These are phyloP conservation scores for Caenorhabditis becei DNA, from an alignment of 2,888 invertebrate species.

Conservation along the genomic window DNA sequence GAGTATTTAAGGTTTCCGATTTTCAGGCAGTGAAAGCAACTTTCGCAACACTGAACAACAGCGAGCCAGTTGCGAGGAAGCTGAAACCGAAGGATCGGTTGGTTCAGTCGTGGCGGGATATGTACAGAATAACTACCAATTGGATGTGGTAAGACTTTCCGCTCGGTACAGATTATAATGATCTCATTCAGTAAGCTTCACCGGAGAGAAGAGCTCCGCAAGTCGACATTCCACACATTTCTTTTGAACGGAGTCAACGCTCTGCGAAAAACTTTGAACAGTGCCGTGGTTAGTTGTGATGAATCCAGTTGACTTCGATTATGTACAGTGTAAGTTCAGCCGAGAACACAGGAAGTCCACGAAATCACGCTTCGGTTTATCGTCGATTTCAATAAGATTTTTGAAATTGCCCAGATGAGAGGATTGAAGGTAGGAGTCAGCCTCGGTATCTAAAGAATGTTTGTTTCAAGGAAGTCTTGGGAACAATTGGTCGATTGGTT, in stretches of 20 bases:
- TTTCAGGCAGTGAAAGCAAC: conserved; percentile 24
- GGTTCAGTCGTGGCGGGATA: conserved; percentile 10
- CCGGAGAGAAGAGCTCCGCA: background rate
- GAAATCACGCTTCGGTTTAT: conserved; percentile 21
- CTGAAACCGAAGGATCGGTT: background rate
- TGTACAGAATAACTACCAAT: background rate
- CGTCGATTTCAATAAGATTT: conserved; percentile 27
- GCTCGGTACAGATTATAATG: no score
- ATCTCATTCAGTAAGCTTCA: background rate
- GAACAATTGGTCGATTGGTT: conserved; percentile 3
- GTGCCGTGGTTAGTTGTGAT: conserved; percentile 14
- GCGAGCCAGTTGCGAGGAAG: conserved; percentile 3
- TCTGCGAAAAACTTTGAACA: conserved; percentile 20
- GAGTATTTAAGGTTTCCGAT: no score
- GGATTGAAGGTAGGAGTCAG: conserved; percentile 1
- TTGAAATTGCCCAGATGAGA: background rate
- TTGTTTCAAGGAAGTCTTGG: conserved; percentile 9
- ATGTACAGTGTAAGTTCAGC: conserved; percentile 31
- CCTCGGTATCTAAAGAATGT: background rate
- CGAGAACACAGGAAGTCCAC: conserved; percentile 33
- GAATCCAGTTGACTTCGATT: background rate
- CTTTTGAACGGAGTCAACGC: conserved; percentile 21
- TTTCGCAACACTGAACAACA: background rate
- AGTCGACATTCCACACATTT: conserved; percentile 17
- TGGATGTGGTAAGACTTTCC: background rate